A percentile compares a stretch with the other conserved stretches of the same genome.
phyloP scores from a whole-genome alignment of 2,113 vertebrate genomes.

The Rallus limicola region DNA sequence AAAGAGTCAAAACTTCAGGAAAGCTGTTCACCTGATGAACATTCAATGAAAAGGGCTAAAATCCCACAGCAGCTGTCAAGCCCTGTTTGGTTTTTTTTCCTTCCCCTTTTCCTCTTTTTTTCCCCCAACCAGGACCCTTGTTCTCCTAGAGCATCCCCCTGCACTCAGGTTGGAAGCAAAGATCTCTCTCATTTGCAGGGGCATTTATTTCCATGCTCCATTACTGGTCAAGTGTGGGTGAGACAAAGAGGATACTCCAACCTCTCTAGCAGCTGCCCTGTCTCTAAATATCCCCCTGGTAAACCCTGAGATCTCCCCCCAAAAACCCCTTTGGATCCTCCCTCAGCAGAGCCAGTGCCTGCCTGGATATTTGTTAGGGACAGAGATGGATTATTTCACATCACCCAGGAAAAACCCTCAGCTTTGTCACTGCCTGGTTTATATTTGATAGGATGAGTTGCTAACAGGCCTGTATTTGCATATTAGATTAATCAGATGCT shows the following conservation, averaged over 20 bases:
- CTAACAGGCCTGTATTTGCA: background rate
- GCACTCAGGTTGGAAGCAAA: background rate
- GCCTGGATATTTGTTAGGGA: background rate
- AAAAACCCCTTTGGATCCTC: background rate
- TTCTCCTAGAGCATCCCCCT: background rate
- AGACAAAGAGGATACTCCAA: background rate
- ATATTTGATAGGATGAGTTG: background rate
- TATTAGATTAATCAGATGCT: conserved; percentile 10
- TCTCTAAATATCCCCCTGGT: background rate
- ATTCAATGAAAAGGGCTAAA: background rate
- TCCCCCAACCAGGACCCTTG: background rate
- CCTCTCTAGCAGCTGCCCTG: background rate
- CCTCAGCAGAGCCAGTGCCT: background rate
- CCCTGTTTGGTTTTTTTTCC: background rate
- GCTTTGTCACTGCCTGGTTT: background rate
- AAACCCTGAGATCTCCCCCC: background rate
- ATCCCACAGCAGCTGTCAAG: background rate
- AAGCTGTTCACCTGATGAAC: background rate
- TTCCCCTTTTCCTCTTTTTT: background rate
- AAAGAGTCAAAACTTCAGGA: background rate
- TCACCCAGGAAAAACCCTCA: background rate
- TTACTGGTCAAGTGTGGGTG: background rate
- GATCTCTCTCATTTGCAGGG: rapidly evolving
- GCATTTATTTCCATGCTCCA: background rate
- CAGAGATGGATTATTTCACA: background rate